Percentiles rank a stretch among this genome's conserved stretches.
These are phyloP conservation scores for Rhabdomys pumilio DNA, from an alignment of 2,797 vertebrate genomes.

Conservation along the genomic window DNA sequence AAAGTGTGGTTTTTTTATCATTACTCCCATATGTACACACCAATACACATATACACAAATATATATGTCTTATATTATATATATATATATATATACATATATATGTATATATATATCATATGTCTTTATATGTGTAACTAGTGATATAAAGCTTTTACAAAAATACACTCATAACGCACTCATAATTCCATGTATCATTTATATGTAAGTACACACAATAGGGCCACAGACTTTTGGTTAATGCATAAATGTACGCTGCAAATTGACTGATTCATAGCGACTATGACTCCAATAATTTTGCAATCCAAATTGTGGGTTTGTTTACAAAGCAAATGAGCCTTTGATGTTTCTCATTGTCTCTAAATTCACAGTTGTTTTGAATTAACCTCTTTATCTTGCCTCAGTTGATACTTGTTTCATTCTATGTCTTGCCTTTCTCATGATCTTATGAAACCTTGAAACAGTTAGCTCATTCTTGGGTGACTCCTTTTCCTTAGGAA, in stretches of 20 bases:
- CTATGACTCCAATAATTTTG: too few relatives aligned
- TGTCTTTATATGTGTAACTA: neutral
- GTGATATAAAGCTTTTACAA: neutral
- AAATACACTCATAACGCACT: neutral
- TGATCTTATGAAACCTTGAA: neutral
- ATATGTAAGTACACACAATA: neutral
- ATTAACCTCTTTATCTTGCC: too few relatives aligned
- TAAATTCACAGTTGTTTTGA: too few relatives aligned
- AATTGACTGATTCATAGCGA: neutral
- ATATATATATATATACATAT: too few relatives aligned
- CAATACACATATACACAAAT: too few relatives aligned
- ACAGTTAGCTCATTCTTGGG: neutral
- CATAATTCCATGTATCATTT: neutral
- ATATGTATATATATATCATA: neutral
- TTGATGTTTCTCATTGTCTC: too few relatives aligned
- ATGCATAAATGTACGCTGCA: neutral
- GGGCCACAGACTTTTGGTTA: neutral
- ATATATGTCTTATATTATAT: too few relatives aligned
- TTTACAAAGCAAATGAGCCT: too few relatives aligned
- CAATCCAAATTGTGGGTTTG: too few relatives aligned
- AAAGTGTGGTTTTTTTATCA: neutral
- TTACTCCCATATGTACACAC: neutral
- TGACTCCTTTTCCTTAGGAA: neutral
- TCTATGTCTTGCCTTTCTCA: neutral
- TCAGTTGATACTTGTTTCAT: neutral